Percentiles rank a stretch among this genome's conserved stretches.
phyloP scores from a whole-genome alignment of 30 jellyfish, hydroid and myxozoan species.

The Cassiopea xamachana region DNA sequence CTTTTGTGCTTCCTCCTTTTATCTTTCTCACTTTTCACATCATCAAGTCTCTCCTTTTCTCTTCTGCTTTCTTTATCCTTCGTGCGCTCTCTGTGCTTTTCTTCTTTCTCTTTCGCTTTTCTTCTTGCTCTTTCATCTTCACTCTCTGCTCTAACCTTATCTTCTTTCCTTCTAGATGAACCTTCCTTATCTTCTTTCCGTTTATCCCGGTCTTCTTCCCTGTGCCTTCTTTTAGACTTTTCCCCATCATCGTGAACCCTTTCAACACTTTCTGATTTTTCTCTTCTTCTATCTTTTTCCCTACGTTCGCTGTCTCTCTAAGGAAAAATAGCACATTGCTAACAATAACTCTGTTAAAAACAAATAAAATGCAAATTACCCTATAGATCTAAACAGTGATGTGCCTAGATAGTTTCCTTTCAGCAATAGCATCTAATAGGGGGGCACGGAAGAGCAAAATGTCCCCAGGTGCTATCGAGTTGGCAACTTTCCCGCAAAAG shows the following conservation, averaged over 20 bases:
- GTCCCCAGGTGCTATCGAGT: too few species aligned
- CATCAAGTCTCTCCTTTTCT: conserved; percentile 3
- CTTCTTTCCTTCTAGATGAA: conserved; percentile 6
- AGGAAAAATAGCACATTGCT: not conserved
- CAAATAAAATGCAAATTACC: too few species aligned
- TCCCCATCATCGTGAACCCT: conserved; percentile 10
- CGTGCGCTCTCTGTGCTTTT: conserved; percentile 33
- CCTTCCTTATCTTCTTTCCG: conserved; percentile 45
- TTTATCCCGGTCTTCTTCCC: conserved; percentile 29
- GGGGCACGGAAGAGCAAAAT: too few species aligned
- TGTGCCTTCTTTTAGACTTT: conserved; percentile 20
- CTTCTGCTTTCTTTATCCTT: conserved; percentile 31
- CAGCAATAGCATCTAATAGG: too few species aligned
- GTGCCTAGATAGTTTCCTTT: too few species aligned
- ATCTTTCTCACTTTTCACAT: not conserved
- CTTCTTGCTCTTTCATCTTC: conserved; percentile 46
- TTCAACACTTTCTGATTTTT: conserved; percentile 7
- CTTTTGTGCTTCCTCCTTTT: conserved; percentile 1
- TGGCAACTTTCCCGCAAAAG: too few species aligned
- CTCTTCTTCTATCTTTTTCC: conserved; percentile 35
- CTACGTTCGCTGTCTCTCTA: conserved; percentile 25
- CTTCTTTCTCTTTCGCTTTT: conserved; percentile 36
- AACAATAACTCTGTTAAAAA: not conserved
- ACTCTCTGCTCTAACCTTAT: conserved; percentile 5
- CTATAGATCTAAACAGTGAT: too few species aligned